These are phyloP conservation scores for Camponotus floridanus DNA, from an alignment of 1,140 invertebrate species.

Conservation along the genomic window DNA sequence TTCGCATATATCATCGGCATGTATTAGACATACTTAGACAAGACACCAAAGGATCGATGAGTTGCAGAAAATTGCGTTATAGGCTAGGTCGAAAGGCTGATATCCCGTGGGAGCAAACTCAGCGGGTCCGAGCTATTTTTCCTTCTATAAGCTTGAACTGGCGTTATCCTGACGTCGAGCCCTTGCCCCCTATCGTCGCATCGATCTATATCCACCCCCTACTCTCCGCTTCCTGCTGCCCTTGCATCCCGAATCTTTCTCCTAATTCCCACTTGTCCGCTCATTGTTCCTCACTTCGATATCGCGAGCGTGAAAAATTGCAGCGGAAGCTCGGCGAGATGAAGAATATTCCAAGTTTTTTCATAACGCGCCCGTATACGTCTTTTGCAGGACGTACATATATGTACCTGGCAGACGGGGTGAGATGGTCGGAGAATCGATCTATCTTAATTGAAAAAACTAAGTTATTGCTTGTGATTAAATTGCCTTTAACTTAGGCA, in stretches of 20 bases:
- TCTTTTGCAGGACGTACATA: slow-evolving; percentile 18
- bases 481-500: neutral
- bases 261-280: slow-evolving; percentile 60
- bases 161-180: slow-evolving; percentile 55
- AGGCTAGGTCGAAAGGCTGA: slow-evolving; percentile 49
- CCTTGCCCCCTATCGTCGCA: slow-evolving; percentile 26
- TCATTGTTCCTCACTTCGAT: slow-evolving; percentile 60
- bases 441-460: slow-evolving; percentile 39
- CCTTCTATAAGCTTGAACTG: slow-evolving; percentile 55
- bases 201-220: slow-evolving; percentile 35
- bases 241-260: slow-evolving; percentile 64
- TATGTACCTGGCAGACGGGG: neutral
- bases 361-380: neutral
- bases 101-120: slow-evolving; percentile 75
- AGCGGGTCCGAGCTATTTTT: slow-evolving; percentile 74
- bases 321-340: neutral
- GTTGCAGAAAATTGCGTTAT: slow-evolving; percentile 63
- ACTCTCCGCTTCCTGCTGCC: slow-evolving; percentile 54
- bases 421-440: neutral
- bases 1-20: slow-evolving; percentile 57
- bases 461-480: slow-evolving; percentile 13
- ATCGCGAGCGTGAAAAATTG: slow-evolving; percentile 59
- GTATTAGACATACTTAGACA: slow-evolving; percentile 63
- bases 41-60: slow-evolving; percentile 69
- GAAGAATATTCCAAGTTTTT: slow-evolving; percentile 26